Percentiles rank a stretch among this genome's conserved stretches.
phyloP scores from a whole-genome alignment of 2,888 invertebrate genomes.

The Tinea semifulvella region DNA sequence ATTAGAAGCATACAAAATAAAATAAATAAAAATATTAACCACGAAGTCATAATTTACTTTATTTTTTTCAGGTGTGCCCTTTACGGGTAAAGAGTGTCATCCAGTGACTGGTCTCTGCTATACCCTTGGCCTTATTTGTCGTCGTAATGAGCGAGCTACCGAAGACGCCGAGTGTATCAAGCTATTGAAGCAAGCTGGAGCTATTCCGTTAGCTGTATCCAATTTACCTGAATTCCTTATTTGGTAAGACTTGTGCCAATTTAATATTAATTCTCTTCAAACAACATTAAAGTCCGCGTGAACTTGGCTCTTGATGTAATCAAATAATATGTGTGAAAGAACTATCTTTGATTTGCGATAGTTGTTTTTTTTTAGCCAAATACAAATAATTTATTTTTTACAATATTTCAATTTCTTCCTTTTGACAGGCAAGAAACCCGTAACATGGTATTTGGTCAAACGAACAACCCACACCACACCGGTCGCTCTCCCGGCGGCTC shows the following conservation, averaged over 20 bases:
- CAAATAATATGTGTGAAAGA: no score
- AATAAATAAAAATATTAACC: no score
- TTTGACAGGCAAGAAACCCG: conserved; percentile 77
- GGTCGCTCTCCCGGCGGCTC: conserved; percentile 90
- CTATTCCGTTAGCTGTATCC: conserved; percentile 84
- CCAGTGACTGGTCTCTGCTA: conserved; percentile 77
- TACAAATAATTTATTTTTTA: no score
- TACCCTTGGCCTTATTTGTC: conserved; percentile 72
- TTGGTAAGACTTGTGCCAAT: not conserved
- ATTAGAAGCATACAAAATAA: no score
- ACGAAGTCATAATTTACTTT: not conserved
- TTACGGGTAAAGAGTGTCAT: conserved; percentile 91
- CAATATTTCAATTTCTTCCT: no score
- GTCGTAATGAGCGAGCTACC: conserved; percentile 70
- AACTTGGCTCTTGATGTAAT: no score
- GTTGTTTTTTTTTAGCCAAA: no score
- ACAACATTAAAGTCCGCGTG: not conserved
- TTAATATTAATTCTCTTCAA: no score
- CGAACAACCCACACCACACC: conserved; percentile 91
- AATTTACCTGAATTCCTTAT: conserved; percentile 80
- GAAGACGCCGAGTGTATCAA: conserved; percentile 82
- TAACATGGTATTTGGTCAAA: conserved; percentile 88
- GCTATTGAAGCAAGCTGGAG: conserved; percentile 82
- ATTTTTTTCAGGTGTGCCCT: conserved; percentile 78
- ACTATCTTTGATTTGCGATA: not conserved